Evolutionary conservation across 2,113 vertebrate genomes (phyloP).

Genomic region (Tiliqua scincoides): DNA sequence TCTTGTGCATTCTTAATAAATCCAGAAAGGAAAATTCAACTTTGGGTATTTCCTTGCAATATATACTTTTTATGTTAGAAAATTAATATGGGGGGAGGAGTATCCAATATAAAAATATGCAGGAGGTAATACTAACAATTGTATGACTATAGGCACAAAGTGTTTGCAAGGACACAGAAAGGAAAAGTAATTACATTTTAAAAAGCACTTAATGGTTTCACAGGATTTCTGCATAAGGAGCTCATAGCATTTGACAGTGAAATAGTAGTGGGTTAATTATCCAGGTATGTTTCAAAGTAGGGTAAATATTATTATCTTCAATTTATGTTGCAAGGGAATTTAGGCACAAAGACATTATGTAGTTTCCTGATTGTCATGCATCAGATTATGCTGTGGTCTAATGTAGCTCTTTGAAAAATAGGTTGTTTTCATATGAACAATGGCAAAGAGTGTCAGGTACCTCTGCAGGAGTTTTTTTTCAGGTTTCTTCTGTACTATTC

Average conservation of each 20-base stretch:
- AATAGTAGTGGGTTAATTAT: neutral
- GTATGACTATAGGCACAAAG: neutral
- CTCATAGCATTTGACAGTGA: neutral
- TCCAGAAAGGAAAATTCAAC: neutral
- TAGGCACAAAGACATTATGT: neutral
- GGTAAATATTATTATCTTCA: neutral
- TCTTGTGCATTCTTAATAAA: neutral
- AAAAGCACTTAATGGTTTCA: neutral
- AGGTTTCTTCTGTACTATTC: neutral
- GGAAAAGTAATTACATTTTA: neutral
- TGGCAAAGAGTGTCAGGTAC: neutral
- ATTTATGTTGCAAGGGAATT: neutral
- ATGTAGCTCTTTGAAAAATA: neutral
- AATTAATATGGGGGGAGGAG: neutral
- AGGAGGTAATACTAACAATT: neutral
- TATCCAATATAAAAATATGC: neutral
- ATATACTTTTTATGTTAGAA: neutral
- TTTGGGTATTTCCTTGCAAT: neutral
- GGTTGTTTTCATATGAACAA: neutral
- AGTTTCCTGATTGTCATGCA: neutral
- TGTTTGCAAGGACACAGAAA: neutral
- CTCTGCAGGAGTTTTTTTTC: neutral
- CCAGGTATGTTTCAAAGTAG: neutral
- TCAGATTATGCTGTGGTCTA: neutral
- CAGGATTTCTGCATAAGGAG: neutral